Evolutionary conservation across 2,113 vertebrate genomes (phyloP).

Genomic region (Sceloporus tristichus): DNA sequence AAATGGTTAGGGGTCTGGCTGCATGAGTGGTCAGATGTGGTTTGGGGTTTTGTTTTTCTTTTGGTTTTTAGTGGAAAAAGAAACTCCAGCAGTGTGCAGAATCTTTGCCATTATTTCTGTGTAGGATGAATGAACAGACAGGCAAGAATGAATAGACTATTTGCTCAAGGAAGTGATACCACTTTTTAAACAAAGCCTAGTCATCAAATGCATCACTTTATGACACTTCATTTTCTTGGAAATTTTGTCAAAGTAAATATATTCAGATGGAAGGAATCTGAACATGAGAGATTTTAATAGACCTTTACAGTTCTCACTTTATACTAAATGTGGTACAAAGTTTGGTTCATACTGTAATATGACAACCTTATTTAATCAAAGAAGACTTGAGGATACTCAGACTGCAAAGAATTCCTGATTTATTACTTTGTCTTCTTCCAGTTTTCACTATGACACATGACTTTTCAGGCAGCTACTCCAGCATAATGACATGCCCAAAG

Average conservation of each 20-base stretch:
- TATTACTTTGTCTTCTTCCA: too few species aligned
- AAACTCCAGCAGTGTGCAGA: neutral
- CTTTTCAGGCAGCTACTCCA: too few species aligned
- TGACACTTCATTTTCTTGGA: neutral
- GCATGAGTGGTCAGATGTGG: too few species aligned
- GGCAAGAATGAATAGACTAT: neutral
- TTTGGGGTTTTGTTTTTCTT: too few species aligned
- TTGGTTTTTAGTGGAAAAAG: neutral
- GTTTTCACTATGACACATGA: too few species aligned
- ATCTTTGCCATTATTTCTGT: neutral
- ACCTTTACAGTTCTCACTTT: neutral
- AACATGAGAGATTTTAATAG: neutral
- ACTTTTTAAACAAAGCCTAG: too few species aligned
- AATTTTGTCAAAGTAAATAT: neutral
- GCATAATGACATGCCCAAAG: too few species aligned
- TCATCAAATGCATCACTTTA: too few species aligned
- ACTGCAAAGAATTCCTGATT: neutral
- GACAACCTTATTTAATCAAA: conserved; percentile 5
- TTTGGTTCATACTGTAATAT: neutral
- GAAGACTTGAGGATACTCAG: neutral
- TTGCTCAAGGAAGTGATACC: neutral
- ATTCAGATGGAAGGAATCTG: neutral
- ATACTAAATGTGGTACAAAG: neutral
- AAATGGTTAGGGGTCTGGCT: too few species aligned
- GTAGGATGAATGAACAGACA: neutral